Conservation (phyloP, 1,140 invertebrate genomes). For the Drosophila grimshawi region DNA sequence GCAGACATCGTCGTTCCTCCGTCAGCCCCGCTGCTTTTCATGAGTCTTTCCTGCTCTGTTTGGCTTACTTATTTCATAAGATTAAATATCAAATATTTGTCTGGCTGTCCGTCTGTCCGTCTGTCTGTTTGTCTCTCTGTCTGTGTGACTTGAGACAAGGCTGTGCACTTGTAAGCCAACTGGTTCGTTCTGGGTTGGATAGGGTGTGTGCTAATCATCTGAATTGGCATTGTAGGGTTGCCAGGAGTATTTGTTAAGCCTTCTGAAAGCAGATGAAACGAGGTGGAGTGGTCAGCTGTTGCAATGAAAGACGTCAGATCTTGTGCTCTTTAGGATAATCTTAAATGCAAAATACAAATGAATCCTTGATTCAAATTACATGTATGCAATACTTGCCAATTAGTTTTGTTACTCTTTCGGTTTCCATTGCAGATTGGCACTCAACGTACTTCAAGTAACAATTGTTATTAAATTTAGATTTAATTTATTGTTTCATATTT, state of each 20-base stretch:
- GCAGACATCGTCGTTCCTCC: neutral
- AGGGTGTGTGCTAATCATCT: conserved; percentile 35
- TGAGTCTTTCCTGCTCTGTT: conserved; percentile 17
- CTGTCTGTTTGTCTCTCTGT: conserved; percentile 33
- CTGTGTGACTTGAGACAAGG: conserved; percentile 42
- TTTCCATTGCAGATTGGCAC: too few species aligned
- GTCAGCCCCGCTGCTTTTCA: conserved; percentile 7
- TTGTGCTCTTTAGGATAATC: conserved; percentile 12
- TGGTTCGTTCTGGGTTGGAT: conserved; percentile 24
- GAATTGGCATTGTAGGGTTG: conserved; percentile 34
- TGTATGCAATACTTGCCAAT: too few species aligned
- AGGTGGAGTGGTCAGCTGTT: neutral
- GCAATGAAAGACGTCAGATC: too few species aligned
- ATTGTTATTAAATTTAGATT: too few species aligned
- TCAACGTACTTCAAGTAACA: too few species aligned
- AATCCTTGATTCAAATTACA: neutral
- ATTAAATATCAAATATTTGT: conserved; percentile 69
- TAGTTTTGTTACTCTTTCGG: too few species aligned
- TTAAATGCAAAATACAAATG: neutral
- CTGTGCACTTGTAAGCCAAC: conserved; percentile 71
- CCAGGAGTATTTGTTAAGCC: conserved; percentile 61
- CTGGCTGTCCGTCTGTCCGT: conserved; percentile 14
- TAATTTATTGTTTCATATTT: too few species aligned
- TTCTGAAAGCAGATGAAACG: conserved; percentile 8
- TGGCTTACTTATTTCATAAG: conserved; percentile 63